phyloP scores from a whole-genome alignment of 2,113 vertebrate genomes.

The Corvus hawaiiensis region DNA sequence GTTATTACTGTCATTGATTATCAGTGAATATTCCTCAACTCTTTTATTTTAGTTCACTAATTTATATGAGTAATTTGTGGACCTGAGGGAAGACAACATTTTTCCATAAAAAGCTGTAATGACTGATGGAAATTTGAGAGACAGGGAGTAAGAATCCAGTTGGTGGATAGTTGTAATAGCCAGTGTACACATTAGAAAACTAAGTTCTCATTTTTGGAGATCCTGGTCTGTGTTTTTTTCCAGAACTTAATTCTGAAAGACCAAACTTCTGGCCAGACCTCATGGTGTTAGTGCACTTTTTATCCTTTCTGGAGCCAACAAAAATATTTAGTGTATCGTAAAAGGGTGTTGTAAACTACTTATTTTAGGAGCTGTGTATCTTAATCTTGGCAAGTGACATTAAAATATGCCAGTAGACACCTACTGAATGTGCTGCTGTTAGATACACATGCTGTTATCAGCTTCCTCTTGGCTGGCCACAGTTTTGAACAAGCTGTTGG shows the following conservation, averaged over 20 bases:
- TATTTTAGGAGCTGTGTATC: not conserved
- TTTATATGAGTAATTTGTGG: not conserved
- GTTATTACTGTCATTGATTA: not conserved
- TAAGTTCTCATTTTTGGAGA: not conserved
- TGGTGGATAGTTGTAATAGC: not conserved
- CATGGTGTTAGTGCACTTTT: not conserved
- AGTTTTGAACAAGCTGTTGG: not conserved
- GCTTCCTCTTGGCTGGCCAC: not conserved
- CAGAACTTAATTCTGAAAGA: not conserved
- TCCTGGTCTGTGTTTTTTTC: not conserved
- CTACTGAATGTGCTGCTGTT: not conserved
- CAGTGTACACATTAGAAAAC: not conserved
- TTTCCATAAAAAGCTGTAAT: not conserved
- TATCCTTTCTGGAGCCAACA: not conserved
- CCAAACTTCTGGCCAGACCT: not conserved
- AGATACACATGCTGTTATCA: fast-evolving
- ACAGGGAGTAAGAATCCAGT: not conserved
- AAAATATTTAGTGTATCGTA: not conserved
- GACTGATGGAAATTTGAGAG: not conserved
- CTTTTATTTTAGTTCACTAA: not conserved
- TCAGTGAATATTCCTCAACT: not conserved
- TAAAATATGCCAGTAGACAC: not conserved
- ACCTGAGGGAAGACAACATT: not conserved
- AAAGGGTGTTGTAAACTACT: not conserved
- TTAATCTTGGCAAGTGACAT: not conserved